Evolutionary conservation across 1,140 invertebrate species (phyloP).

Genomic region (Drosophila santomea): DNA sequence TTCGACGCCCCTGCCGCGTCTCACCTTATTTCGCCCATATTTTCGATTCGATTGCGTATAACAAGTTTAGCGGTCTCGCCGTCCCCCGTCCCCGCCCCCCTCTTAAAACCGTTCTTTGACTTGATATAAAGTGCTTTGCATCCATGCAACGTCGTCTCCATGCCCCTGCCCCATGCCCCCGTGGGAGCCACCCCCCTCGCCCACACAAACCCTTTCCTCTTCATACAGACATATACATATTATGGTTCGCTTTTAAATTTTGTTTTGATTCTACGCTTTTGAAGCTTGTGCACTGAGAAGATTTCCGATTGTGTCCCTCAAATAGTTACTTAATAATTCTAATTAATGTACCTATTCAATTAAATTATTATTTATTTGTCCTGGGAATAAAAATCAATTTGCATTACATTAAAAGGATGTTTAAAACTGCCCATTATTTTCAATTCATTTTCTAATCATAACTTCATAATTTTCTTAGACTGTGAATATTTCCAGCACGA

Average conservation of each 20-base stretch:
- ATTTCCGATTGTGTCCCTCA: background rate
- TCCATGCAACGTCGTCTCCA: slow-evolving; percentile 58
- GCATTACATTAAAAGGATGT: background rate
- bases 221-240: slow-evolving; percentile 16
- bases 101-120: slow-evolving; percentile 52
- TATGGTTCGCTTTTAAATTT: slow-evolving; percentile 55
- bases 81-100: background rate
- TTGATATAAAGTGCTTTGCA: slow-evolving; percentile 75
- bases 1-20: slow-evolving; percentile 1
- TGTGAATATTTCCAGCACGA: slow-evolving; percentile 3
- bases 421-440: background rate
- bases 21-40: slow-evolving; percentile 76
- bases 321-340: background rate
- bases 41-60: slow-evolving; percentile 81
- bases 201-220: slow-evolving; percentile 52
- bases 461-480: background rate
- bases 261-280: slow-evolving; percentile 64
- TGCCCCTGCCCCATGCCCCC: background rate
- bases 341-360: too few relatives aligned
- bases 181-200: slow-evolving; percentile 10
- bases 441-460: too few relatives aligned
- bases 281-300: background rate
- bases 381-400: too few relatives aligned
- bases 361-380: too few relatives aligned
- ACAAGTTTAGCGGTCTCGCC: slow-evolving; percentile 69